Conservation (phyloP, 53 echinoderm and acorn worm species). For the Temnopleurus reevesii region DNA sequence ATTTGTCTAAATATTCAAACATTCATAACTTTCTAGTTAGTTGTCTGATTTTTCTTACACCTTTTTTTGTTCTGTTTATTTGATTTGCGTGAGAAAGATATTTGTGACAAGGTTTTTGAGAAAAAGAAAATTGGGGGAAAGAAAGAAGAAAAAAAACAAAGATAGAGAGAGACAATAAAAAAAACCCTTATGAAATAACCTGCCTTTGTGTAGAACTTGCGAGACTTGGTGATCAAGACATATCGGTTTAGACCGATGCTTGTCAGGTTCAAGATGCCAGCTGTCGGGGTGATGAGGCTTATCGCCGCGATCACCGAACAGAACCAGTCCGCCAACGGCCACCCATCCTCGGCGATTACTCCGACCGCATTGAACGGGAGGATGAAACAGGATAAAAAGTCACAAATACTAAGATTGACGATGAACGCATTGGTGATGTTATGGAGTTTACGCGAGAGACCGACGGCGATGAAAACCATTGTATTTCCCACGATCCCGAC, state of each 20-base stretch:
- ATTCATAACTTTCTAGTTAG: no score
- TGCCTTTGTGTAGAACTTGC: slow-evolving; percentile 38
- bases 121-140: no score
- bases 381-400: slow-evolving; percentile 43
- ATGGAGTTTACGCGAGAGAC: slow-evolving; percentile 53
- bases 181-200: neutral
- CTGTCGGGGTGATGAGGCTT: slow-evolving; percentile 16
- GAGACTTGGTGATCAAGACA: slow-evolving; percentile 49
- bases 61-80: no score
- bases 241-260: slow-evolving; percentile 33
- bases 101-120: no score
- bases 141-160: no score
- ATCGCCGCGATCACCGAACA: slow-evolving; percentile 5
- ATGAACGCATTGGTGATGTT: slow-evolving; percentile 57
- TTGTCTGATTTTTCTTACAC: no score
- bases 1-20: no score
- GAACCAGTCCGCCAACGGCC: slow-evolving; percentile 40
- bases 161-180: no score
- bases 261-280: slow-evolving; percentile 43
- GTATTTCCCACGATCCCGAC: slow-evolving; percentile 41
- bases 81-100: no score
- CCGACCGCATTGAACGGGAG: slow-evolving; percentile 46
- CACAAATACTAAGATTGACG: slow-evolving; percentile 44
- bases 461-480: slow-evolving; percentile 48
- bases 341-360: slow-evolving; percentile 29